These are phyloP conservation scores for Melanchra persicariae DNA, from an alignment of 2,888 invertebrate genomes.

Conservation along the genomic window DNA sequence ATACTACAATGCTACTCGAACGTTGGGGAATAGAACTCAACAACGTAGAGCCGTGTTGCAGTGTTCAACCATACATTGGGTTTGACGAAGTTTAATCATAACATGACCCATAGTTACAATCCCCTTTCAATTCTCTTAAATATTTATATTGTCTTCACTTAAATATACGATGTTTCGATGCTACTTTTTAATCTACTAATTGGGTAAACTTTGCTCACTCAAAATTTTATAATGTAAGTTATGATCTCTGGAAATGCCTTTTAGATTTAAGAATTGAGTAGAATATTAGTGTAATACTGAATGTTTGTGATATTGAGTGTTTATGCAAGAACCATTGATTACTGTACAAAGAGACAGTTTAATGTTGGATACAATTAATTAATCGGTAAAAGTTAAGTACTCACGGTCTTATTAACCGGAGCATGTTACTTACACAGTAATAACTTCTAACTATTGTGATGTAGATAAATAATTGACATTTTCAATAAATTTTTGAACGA, in stretches of 20 bases:
- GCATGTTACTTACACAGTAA: constrained; percentile 51
- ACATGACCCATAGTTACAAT: constrained; percentile 22
- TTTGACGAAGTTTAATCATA: constrained; percentile 19
- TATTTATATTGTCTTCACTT: constrained; percentile 40
- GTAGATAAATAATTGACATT: constrained; percentile 12
- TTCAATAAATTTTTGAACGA: constrained; percentile 35
- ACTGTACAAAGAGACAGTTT: constrained; percentile 47
- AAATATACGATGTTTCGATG: constrained; percentile 35
- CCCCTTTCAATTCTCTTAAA: constrained; percentile 30
- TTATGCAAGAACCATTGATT: constrained; percentile 49
- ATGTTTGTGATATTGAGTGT: constrained; percentile 82
- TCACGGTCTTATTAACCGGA: constrained; percentile 52
- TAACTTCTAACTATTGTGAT: constrained; percentile 38
- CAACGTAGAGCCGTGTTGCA: constrained; percentile 4
- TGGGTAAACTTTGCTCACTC: constrained; percentile 65
- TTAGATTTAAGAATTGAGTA: constrained; percentile 76
- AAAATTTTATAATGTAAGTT: constrained; percentile 65
- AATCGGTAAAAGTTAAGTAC: constrained; percentile 37
- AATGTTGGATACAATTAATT: constrained; percentile 41
- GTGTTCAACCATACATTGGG: constrained; percentile 20
- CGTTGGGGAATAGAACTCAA: background rate
- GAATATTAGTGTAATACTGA: constrained; percentile 74
- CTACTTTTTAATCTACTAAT: constrained; percentile 41
- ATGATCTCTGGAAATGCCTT: constrained; percentile 88
- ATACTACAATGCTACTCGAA: constrained; percentile 3